Evolutionary conservation across 2,113 vertebrate species (phyloP).

Genomic region (Athene noctua): DNA sequence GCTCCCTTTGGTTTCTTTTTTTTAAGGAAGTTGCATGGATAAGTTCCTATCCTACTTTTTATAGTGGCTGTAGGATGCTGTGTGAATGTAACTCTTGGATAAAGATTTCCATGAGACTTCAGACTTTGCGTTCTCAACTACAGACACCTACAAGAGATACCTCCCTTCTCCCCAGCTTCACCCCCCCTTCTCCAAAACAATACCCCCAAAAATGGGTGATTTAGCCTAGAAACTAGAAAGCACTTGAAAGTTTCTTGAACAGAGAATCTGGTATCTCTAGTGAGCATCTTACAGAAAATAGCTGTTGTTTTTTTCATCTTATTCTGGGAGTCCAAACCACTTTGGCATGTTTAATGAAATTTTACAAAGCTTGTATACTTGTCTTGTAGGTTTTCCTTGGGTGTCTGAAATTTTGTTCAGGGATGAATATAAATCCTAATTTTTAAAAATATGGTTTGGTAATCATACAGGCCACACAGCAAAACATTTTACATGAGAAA

Average conservation of each 20-base stretch:
- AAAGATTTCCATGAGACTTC: neutral
- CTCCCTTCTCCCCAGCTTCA: neutral
- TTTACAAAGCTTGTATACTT: neutral
- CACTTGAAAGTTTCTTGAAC: neutral
- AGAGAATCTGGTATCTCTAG: neutral
- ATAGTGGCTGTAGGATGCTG: neutral
- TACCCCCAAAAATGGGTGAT: neutral
- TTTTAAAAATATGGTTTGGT: neutral
- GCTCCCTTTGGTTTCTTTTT: neutral
- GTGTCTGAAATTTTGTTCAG: neutral
- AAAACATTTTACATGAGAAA: neutral
- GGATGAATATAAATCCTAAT: neutral
- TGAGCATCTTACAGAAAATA: neutral
- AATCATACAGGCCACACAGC: accelerated
- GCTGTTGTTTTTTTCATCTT: neutral
- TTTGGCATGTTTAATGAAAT: neutral
- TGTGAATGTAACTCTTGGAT: neutral
- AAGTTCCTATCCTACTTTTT: neutral
- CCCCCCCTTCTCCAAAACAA: neutral
- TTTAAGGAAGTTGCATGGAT: neutral
- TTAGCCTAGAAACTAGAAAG: neutral
- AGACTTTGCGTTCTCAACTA: neutral
- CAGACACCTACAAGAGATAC: no score
- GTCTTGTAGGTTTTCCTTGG: neutral
- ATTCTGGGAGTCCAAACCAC: neutral